Conservation (phyloP, 1,140 invertebrate genomes). For the Meloidogyne floridensis region DNA sequence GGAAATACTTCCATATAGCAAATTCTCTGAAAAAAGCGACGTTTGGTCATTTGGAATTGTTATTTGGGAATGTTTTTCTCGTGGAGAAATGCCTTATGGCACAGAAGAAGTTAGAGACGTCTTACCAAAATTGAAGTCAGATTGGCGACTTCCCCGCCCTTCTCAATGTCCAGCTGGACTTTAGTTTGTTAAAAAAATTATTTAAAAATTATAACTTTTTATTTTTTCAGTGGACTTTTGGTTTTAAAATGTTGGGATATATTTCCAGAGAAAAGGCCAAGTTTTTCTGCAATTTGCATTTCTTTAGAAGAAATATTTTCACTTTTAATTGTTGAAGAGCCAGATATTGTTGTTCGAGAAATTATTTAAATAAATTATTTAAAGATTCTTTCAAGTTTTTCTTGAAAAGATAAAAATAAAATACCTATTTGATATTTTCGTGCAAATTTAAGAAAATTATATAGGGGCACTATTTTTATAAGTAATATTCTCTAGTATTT, state of each 20-base stretch:
- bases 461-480: too few species aligned
- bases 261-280: slow-evolving; percentile 26
- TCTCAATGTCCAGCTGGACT: slow-evolving; percentile 25
- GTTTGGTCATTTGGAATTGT: slow-evolving; percentile 48
- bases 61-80: slow-evolving; percentile 44
- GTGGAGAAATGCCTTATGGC: slow-evolving; percentile 35
- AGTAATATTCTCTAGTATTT: too few species aligned
- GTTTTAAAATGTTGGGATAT: slow-evolving; percentile 35
- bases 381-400: background rate
- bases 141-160: slow-evolving; percentile 19
- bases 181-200: slow-evolving; percentile 24
- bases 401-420: too few species aligned
- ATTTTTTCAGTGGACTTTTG: slow-evolving; percentile 32
- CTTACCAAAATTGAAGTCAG: slow-evolving; percentile 2
- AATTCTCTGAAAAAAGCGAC: slow-evolving; percentile 47
- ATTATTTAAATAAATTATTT: slow-evolving; percentile 9
- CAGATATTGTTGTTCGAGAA: slow-evolving; percentile 11
- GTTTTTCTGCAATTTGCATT: slow-evolving; percentile 14
- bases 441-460: too few species aligned
- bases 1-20: slow-evolving; percentile 23
- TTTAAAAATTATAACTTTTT: background rate
- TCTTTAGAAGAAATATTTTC: slow-evolving; percentile 19
- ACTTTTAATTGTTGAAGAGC: background rate
- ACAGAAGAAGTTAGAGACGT: slow-evolving; percentile 20
- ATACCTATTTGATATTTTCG: too few species aligned